These are phyloP conservation scores for Sebastes kiyomatsui DNA, from an alignment of 2,797 vertebrate genomes.

Conservation along the genomic window DNA sequence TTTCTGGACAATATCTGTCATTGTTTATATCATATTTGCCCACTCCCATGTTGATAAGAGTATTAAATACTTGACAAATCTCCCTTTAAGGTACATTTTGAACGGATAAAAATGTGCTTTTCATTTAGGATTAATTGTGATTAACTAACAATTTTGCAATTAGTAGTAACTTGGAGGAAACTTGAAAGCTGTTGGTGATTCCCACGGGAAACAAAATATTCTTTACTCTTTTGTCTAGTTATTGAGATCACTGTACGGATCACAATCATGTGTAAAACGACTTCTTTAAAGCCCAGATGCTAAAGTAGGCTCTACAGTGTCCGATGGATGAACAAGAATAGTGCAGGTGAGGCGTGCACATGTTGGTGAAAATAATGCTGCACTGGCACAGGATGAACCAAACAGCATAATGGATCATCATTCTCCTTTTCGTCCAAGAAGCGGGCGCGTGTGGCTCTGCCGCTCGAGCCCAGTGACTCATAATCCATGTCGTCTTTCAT, in stretches of 20 bases:
- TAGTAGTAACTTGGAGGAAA: no score
- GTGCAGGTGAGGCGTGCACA: constrained; percentile 4
- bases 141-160: no score
- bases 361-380: constrained; percentile 9
- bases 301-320: neutral
- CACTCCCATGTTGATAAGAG: no score
- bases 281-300: neutral
- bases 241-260: neutral
- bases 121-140: no score
- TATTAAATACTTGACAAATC: no score
- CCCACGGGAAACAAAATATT: neutral
- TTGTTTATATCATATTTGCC: no score
- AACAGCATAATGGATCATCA: constrained; percentile 39
- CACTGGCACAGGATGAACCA: constrained; percentile 24
- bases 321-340: neutral
- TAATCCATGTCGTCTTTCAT: constrained; percentile 75
- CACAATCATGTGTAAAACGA: neutral
- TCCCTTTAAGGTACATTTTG: no score
- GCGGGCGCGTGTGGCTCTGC: constrained; percentile 29
- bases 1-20: no score
- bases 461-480: constrained; percentile 58
- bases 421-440: constrained; percentile 38
- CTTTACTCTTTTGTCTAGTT: neutral
- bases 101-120: no score
- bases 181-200: no score